Percentiles rank a stretch among this genome's conserved stretches.
phyloP scores from a whole-genome alignment of 2,113 vertebrate genomes.

The Otocyon megalotis region DNA sequence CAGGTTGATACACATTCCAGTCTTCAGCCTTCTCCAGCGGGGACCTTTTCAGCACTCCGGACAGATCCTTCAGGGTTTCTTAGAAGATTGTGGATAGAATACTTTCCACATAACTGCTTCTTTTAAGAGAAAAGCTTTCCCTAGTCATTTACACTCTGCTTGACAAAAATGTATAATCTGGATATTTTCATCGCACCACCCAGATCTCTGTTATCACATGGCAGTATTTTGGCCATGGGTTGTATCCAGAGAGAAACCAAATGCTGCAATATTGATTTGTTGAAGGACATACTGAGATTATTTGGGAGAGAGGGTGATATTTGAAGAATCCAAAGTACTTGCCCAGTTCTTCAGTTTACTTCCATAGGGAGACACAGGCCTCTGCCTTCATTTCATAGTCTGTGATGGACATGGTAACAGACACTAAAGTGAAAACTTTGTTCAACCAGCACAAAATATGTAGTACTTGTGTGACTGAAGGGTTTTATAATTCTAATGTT shows the following conservation, averaged over 20 bases:
- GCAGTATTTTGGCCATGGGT: not conserved
- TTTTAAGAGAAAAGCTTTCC: slow-evolving; percentile 15
- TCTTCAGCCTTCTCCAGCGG: not conserved
- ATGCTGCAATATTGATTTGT: not conserved
- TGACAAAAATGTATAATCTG: not conserved
- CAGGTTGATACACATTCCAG: not conserved
- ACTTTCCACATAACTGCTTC: not conserved
- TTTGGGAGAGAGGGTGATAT: not conserved
- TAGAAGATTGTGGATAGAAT: not conserved
- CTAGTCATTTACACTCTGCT: not conserved
- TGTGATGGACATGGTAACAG: not conserved
- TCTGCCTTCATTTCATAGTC: not conserved
- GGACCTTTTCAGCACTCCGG: slow-evolving; percentile 85
- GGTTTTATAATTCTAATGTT: not conserved
- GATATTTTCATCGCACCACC: not conserved
- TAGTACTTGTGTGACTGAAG: slow-evolving; percentile 3
- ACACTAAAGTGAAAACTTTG: not conserved
- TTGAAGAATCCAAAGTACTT: not conserved
- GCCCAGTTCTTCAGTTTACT: not conserved
- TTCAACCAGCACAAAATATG: not conserved
- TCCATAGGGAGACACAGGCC: not conserved
- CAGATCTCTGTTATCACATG: not conserved
- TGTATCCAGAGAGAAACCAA: not conserved
- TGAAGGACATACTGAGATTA: not conserved
- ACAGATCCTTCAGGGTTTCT: slow-evolving; percentile 79